Percentiles rank a stretch among this genome's conserved stretches.
Conservation (phyloP, 2,113 vertebrate genomes). For the Castor canadensis region DNA sequence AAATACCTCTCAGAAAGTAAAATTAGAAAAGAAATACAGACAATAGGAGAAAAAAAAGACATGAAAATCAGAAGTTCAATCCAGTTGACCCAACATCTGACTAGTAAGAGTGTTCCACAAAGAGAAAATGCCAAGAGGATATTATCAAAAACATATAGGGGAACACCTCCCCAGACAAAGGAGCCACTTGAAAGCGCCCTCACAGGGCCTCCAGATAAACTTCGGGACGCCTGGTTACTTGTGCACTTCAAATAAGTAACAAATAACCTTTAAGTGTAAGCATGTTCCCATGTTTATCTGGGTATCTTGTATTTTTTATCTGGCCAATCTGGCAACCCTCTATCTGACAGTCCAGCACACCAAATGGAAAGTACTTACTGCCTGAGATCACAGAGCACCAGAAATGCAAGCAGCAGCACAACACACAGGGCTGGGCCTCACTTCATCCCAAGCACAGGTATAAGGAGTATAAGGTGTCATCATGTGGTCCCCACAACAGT, state of each 20-base stretch:
- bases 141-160: not conserved
- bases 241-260: not conserved
- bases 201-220: not conserved
- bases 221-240: not conserved
- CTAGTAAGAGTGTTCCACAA: not conserved
- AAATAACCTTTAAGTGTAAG: not conserved
- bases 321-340: not conserved
- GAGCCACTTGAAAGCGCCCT: not conserved
- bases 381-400: not conserved
- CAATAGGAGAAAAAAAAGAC: not conserved
- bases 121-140: not conserved
- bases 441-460: rapidly evolving
- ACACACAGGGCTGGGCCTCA: rapidly evolving
- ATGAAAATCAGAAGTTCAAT: not conserved
- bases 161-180: not conserved
- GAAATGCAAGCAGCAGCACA: not conserved
- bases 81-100: not conserved
- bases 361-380: not conserved
- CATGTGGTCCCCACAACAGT: rapidly evolving
- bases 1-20: not conserved
- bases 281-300: not conserved
- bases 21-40: not conserved
- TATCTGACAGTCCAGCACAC: not conserved
- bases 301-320: not conserved
- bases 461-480: too few species aligned